Conservation (phyloP, 2,113 vertebrate genomes). For the Ancistrus triradiatus region DNA sequence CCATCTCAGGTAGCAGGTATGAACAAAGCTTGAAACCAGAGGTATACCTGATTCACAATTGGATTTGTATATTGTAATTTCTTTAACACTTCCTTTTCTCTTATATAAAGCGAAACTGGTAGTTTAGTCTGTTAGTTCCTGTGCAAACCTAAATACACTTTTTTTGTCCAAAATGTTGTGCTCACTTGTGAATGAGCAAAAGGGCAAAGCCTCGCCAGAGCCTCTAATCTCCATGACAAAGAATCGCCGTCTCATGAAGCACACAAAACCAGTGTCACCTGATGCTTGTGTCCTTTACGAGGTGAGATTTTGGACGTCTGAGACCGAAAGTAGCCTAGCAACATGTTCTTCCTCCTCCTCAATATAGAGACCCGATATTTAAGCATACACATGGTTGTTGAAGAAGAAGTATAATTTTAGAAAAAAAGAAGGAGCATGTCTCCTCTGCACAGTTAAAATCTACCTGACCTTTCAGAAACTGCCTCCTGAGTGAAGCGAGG, state of each 20-base stretch:
- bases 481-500: not conserved
- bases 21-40: too few relatives aligned
- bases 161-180: not conserved
- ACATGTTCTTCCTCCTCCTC: slow-evolving; percentile 36
- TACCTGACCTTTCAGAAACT: not conserved
- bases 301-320: slow-evolving; percentile 14
- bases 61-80: too few relatives aligned
- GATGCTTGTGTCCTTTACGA: slow-evolving; percentile 34
- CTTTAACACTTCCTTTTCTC: too few relatives aligned
- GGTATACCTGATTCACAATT: too few relatives aligned
- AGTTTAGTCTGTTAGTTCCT: too few relatives aligned
- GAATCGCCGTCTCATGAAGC: slow-evolving; percentile 2
- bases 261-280: slow-evolving; percentile 18
- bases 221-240: slow-evolving; percentile 29
- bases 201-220: not conserved
- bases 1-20: too few relatives aligned
- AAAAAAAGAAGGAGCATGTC: not conserved
- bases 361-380: slow-evolving; percentile 43
- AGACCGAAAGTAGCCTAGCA: slow-evolving; percentile 45
- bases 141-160: not conserved
- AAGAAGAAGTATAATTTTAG: not conserved
- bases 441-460: not conserved
- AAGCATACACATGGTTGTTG: slow-evolving; percentile 38
- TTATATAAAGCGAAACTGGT: too few relatives aligned
- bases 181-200: not conserved